A percentile compares a stretch with the other conserved stretches of the same genome.
Conservation (phyloP, 1,140 invertebrate species). For the Pogonomyrmex barbatus region DNA sequence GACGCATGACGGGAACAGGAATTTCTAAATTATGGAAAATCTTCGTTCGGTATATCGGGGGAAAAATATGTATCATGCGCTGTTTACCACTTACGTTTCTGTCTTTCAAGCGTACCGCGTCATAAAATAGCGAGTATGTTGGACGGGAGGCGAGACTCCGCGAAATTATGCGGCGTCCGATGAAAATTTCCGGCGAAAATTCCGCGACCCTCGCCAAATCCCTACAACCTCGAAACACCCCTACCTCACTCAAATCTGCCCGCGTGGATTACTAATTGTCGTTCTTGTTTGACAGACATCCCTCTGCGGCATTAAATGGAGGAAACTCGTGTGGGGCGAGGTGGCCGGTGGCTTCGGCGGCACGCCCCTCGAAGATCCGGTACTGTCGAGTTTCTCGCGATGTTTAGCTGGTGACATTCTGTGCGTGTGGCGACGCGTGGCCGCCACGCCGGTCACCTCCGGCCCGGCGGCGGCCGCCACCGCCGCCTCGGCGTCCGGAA, state of each 20-base stretch:
- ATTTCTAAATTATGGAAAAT: neutral
- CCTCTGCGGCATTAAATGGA: conserved; percentile 99
- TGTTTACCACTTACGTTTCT: neutral
- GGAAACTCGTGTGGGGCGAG: conserved; percentile 95
- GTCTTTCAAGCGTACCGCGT: neutral
- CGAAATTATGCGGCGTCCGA: no score
- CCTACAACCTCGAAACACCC: neutral
- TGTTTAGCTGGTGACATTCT: conserved; percentile 97
- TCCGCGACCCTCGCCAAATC: neutral
- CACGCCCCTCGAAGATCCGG: conserved; percentile 95
- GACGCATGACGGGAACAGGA: neutral
- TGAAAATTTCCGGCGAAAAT: conserved; percentile 11
- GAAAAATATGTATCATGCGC: neutral
- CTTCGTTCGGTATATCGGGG: neutral
- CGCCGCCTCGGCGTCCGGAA: conserved; percentile 86
- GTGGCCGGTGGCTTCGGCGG: conserved; percentile 87
- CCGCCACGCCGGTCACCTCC: conserved; percentile 85
- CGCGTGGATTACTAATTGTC: neutral
- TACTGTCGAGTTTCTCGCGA: conserved; percentile 96
- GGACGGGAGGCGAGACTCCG: no score
- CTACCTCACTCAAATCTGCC: neutral
- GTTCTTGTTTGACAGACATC: conserved; percentile 91
- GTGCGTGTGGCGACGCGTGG: conserved; percentile 97
- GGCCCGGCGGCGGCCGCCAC: conserved; percentile 77
- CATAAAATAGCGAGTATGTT: neutral